A percentile compares a stretch with the other conserved stretches of the same genome.
phyloP scores from a whole-genome alignment of 2,797 vertebrate species.

The Scarus forsteni region DNA sequence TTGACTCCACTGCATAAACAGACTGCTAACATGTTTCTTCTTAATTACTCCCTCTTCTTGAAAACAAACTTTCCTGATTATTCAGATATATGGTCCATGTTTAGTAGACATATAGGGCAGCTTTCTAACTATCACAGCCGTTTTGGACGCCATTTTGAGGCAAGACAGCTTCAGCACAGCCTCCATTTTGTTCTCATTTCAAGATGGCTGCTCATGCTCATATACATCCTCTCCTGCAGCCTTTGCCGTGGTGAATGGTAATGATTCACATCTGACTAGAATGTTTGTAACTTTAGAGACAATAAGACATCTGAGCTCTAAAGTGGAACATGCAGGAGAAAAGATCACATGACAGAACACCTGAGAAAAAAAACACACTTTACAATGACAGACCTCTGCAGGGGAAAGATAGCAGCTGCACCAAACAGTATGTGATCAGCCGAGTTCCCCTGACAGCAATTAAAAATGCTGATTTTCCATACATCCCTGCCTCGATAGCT shows the following conservation, averaged over 20 bases:
- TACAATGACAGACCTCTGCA: background rate
- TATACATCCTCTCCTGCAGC: background rate
- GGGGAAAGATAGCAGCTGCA: no score
- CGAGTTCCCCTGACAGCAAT: no score
- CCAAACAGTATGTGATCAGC: no score
- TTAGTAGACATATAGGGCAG: conserved; percentile 12
- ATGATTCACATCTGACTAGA: conserved; percentile 19
- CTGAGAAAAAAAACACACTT: conserved; percentile 1
- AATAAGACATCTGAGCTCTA: conserved; percentile 14
- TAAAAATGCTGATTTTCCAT: no score
- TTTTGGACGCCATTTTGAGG: conserved; percentile 23
- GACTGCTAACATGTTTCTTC: conserved; percentile 8
- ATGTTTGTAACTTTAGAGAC: conserved; percentile 32
- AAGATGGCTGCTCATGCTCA: conserved; percentile 66
- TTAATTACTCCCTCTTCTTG: conserved; percentile 13
- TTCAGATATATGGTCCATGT: conserved; percentile 8
- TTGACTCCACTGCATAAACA: conserved; percentile 37
- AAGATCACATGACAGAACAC: conserved; percentile 1
- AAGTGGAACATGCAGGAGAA: conserved; percentile 21
- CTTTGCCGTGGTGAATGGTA: background rate
- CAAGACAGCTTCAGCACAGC: conserved; percentile 27
- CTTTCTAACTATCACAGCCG: background rate
- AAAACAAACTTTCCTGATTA: conserved; percentile 22
- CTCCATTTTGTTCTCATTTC: conserved; percentile 63
- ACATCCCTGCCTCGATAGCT: no score